Percentiles rank a stretch among this genome's conserved stretches.
Evolutionary conservation across 2,113 vertebrate species (phyloP).

Genomic region (Platanista minor): DNA sequence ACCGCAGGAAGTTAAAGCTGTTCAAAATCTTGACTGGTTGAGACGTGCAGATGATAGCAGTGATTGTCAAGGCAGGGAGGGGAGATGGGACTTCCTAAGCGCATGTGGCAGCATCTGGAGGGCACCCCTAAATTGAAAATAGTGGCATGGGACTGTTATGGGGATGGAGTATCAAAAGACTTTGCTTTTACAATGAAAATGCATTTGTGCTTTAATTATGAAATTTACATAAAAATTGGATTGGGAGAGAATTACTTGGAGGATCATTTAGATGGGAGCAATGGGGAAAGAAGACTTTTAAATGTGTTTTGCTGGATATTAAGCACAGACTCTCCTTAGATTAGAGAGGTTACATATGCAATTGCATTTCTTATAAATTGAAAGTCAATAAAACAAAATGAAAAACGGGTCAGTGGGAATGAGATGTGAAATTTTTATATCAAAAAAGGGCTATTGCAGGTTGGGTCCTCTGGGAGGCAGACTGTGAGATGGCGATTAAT

Average conservation of each 20-base stretch:
- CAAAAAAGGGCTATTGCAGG: not conserved
- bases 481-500: not conserved
- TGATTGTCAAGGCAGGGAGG: not conserved
- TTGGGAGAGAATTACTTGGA: not conserved
- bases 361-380: not conserved
- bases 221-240: not conserved
- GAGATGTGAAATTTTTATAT: not conserved
- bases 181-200: not conserved
- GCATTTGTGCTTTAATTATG: not conserved
- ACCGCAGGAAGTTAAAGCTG: not conserved
- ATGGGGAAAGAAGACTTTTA: not conserved
- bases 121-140: not conserved
- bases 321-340: not conserved
- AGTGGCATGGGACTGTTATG: not conserved
- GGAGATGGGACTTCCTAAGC: fast-evolving
- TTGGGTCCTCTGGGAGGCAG: too few species aligned
- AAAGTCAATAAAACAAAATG: too few species aligned
- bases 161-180: not conserved
- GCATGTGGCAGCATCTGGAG: too few species aligned
- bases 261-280: not conserved
- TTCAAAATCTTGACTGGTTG: not conserved
- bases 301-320: not conserved
- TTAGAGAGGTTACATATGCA: not conserved
- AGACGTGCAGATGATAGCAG: not conserved
- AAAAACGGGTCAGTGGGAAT: not conserved